A percentile compares a stretch with the other conserved stretches of the same genome.
Conservation (phyloP, 2,888 invertebrate genomes). For the Catotricha subobsoleta region DNA sequence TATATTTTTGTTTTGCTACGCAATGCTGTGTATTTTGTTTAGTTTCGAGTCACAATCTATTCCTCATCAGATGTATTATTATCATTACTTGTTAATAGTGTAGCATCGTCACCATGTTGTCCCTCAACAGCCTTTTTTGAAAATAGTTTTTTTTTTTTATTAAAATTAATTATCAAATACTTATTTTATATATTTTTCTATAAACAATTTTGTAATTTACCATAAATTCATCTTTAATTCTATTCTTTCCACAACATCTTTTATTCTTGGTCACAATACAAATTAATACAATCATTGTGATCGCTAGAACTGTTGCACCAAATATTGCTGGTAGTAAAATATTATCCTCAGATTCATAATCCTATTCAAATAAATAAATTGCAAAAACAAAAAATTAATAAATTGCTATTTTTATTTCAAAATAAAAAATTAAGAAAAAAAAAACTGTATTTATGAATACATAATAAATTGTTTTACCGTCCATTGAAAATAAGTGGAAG, state of each 20-base stretch:
- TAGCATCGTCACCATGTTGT: slow-evolving; percentile 20
- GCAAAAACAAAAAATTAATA: slow-evolving; percentile 4
- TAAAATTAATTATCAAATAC: not conserved
- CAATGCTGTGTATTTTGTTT: too few relatives aligned
- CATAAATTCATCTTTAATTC: slow-evolving; percentile 18
- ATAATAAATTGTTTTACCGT: not conserved
- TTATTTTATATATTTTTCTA: not conserved
- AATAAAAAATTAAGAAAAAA: not conserved
- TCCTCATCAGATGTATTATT: slow-evolving; percentile 19
- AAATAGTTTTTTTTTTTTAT: not conserved
- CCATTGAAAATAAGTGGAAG: slow-evolving; percentile 46
- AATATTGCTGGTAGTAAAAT: slow-evolving; percentile 35
- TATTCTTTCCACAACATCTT: slow-evolving; percentile 24
- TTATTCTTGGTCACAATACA: slow-evolving; percentile 35
- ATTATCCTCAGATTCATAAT: slow-evolving; percentile 40
- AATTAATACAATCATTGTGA: slow-evolving; percentile 33
- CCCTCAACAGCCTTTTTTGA: not conserved
- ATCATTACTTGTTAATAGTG: slow-evolving; percentile 20
- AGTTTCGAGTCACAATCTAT: not conserved
- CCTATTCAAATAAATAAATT: too few relatives aligned
- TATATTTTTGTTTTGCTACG: too few relatives aligned
- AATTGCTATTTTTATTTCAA: not conserved
- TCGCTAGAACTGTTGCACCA: slow-evolving; percentile 32
- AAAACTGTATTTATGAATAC: not conserved
- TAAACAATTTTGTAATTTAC: not conserved